phyloP scores from a whole-genome alignment of 2,797 vertebrate species.

The Pipistrellus pygmaeus region DNA sequence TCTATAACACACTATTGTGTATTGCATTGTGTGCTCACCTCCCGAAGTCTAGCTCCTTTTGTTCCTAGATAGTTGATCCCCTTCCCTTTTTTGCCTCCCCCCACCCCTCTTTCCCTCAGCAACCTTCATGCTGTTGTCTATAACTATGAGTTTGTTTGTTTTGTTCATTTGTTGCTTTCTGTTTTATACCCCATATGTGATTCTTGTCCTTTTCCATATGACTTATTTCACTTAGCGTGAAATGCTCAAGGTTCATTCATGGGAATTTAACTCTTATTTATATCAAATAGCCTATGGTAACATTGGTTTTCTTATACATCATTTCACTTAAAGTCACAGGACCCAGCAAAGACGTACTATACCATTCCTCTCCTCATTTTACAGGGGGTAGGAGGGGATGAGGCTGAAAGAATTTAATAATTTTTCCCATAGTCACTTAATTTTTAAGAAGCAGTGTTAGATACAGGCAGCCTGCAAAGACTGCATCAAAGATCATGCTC shows the following conservation, averaged over 20 bases:
- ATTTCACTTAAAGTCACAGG: background rate
- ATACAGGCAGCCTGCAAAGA: background rate
- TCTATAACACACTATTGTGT: background rate
- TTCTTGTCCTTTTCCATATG: background rate
- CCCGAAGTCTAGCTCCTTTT: background rate
- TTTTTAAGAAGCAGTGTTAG: background rate
- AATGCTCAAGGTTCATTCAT: background rate
- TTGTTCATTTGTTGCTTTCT: background rate
- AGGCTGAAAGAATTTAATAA: constrained; percentile 38
- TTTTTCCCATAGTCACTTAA: background rate
- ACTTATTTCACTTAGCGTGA: background rate
- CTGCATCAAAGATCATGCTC: background rate
- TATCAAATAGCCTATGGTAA: background rate
- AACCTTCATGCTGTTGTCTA: background rate
- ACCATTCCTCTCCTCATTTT: background rate
- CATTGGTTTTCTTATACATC: background rate
- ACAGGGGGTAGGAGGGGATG: background rate
- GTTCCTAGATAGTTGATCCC: background rate
- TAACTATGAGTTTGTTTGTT: background rate
- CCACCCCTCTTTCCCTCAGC: background rate
- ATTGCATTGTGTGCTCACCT: background rate
- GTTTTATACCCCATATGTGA: background rate
- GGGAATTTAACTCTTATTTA: background rate
- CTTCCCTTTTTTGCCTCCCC: background rate
- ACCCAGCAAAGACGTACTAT: background rate